These are phyloP conservation scores for Busseola fusca DNA, from an alignment of 2,888 invertebrate species.

Conservation along the genomic window DNA sequence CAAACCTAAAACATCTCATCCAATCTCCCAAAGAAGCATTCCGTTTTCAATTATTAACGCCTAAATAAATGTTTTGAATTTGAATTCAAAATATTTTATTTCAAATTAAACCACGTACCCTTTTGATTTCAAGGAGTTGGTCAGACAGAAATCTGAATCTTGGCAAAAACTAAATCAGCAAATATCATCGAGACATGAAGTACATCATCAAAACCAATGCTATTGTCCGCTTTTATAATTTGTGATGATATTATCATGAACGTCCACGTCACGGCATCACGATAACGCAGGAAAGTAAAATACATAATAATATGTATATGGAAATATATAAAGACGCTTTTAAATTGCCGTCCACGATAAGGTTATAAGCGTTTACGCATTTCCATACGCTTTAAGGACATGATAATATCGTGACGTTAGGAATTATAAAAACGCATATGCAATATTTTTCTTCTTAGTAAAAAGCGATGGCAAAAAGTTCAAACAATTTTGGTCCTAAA, in stretches of 20 bases:
- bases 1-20: background rate
- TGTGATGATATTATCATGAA: background rate
- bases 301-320: background rate
- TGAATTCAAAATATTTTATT: background rate
- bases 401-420: background rate
- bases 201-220: background rate
- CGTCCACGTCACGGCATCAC: background rate
- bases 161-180: background rate
- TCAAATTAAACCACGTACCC: background rate
- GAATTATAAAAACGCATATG: background rate
- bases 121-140: background rate
- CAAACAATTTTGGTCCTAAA: background rate
- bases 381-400: background rate
- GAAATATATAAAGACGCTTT: background rate
- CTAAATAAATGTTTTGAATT: background rate
- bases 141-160: background rate
- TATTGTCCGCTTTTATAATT: background rate
- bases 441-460: background rate
- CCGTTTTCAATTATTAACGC: background rate
- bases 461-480: background rate
- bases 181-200: background rate
- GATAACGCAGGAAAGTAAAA: background rate
- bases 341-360: background rate
- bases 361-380: background rate
- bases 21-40: background rate